Evolutionary conservation across 2,888 invertebrate genomes (phyloP).

Genomic region (Tipula confusa): DNA sequence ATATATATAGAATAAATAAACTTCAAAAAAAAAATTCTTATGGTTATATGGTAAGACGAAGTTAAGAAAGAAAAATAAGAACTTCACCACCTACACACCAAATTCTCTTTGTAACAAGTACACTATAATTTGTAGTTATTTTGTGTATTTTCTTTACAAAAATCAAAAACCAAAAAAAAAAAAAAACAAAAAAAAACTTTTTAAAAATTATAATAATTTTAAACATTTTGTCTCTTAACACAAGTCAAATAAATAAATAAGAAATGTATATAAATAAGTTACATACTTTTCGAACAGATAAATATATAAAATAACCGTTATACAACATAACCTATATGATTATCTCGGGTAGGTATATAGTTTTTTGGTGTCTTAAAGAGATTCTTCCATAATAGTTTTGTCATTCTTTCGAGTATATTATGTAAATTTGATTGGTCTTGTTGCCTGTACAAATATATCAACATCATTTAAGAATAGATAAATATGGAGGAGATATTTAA

Average conservation of each 20-base stretch:
- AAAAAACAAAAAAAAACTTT: too few species aligned
- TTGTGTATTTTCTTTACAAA: constrained; percentile 8
- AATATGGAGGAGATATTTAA: too few species aligned
- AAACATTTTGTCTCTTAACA: constrained; percentile 6
- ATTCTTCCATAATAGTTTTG: not conserved
- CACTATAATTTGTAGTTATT: not conserved
- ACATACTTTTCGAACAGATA: constrained; percentile 14
- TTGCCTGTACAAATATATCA: not conserved
- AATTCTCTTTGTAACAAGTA: constrained; percentile 25
- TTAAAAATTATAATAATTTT: constrained; percentile 15
- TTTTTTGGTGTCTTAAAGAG: not conserved
- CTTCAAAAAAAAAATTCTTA: not conserved
- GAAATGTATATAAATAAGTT: constrained; percentile 8
- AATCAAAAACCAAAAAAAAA: not conserved
- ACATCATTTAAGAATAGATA: not conserved
- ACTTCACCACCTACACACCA: constrained; percentile 9
- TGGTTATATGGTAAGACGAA: not conserved
- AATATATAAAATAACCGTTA: constrained; percentile 25
- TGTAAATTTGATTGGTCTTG: constrained; percentile 25
- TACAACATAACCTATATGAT: constrained; percentile 3
- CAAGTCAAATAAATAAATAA: constrained; percentile 5
- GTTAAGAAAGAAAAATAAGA: not conserved
- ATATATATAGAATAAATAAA: not conserved
- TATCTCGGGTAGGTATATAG: not conserved
- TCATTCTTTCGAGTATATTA: not conserved